Evolutionary conservation across 1,140 invertebrate genomes (phyloP).

Genomic region (Sitophilus oryzae): DNA sequence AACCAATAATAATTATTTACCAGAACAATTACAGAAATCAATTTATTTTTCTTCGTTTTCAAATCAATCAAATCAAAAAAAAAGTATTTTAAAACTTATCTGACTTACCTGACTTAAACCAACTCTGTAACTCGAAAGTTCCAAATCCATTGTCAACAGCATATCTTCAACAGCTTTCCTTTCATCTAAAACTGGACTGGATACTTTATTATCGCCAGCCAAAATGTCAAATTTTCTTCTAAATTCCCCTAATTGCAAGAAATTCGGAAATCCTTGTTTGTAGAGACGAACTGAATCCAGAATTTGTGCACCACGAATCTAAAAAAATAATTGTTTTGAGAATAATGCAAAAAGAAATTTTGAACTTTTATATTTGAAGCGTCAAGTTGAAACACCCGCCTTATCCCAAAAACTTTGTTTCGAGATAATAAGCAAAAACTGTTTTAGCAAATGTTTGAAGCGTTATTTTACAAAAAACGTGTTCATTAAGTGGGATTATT

Average conservation of each 20-base stretch:
- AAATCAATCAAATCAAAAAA: background rate
- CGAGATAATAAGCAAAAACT: no score
- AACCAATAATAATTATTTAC: no score
- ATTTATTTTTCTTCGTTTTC: background rate
- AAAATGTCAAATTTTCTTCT: conserved; percentile 74
- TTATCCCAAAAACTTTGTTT: no score
- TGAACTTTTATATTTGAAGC: background rate
- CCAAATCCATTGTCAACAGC: conserved; percentile 77
- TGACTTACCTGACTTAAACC: conserved; percentile 87
- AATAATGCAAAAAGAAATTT: background rate
- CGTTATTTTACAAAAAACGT: no score
- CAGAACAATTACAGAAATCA: no score
- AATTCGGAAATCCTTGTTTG: conserved; percentile 90
- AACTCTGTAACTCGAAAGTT: conserved; percentile 78
- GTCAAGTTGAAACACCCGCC: background rate
- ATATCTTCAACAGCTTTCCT: conserved; percentile 70
- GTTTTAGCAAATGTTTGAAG: no score
- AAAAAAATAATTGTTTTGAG: no score
- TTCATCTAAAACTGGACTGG: conserved; percentile 56
- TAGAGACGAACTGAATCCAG: conserved; percentile 82
- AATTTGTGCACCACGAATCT: conserved; percentile 86
- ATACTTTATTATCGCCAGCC: conserved; percentile 45
- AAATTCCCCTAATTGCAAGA: conserved; percentile 83
- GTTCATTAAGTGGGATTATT: no score
- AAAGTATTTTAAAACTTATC: no score